phyloP scores from a whole-genome alignment of 2,888 invertebrate species.

The Leucophora obtusa region DNA sequence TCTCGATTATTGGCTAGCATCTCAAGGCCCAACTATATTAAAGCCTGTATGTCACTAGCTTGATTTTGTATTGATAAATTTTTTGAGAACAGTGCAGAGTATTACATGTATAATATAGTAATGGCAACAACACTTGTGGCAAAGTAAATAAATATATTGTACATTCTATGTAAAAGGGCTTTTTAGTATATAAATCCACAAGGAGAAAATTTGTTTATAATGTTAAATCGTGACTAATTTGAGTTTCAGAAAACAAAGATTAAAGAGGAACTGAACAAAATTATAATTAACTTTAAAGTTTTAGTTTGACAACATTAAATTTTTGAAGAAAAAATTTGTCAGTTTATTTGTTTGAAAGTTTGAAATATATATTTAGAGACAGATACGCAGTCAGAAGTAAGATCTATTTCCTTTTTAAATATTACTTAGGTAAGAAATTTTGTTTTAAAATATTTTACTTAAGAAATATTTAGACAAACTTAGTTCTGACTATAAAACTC shows the following conservation, averaged over 20 bases:
- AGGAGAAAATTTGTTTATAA: slow-evolving; percentile 26
- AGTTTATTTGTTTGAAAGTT: background rate
- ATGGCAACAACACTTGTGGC: slow-evolving; percentile 4
- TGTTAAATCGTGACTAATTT: slow-evolving; percentile 22
- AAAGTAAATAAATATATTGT: slow-evolving; percentile 22
- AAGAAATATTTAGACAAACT: too few species aligned
- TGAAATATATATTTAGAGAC: too few species aligned
- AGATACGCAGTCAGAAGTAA: too few species aligned
- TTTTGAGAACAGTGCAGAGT: too few species aligned
- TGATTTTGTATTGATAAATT: too few species aligned
- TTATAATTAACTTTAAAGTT: background rate
- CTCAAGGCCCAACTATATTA: too few species aligned
- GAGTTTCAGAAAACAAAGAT: background rate
- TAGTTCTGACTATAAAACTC: too few species aligned
- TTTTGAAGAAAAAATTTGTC: background rate
- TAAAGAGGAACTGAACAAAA: background rate
- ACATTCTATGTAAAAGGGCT: background rate
- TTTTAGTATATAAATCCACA: background rate
- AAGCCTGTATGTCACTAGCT: too few species aligned
- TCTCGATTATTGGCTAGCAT: too few species aligned
- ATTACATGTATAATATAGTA: background rate
- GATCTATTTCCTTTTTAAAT: too few species aligned
- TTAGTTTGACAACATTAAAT: background rate
- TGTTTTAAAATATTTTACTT: too few species aligned
- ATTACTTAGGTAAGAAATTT: too few species aligned